These are phyloP conservation scores for Fundulus diaphanus DNA, from an alignment of 2,797 vertebrate species.

Conservation along the genomic window DNA sequence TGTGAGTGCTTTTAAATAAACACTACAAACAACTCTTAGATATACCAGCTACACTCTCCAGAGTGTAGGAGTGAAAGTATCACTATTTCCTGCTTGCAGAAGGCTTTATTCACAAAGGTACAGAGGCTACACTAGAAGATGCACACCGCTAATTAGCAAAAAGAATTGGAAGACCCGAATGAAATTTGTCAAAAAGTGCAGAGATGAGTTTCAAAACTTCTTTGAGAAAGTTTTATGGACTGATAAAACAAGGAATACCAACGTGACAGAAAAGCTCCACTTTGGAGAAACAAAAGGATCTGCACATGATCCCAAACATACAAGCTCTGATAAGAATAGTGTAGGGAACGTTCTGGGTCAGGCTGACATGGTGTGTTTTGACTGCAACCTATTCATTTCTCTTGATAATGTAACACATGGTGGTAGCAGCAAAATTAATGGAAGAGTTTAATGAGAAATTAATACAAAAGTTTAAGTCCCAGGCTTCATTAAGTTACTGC, in stretches of 20 bases:
- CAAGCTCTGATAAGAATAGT: not conserved
- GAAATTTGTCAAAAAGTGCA: not conserved
- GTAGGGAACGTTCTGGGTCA: not conserved
- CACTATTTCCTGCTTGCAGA: not conserved
- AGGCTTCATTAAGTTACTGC: not conserved
- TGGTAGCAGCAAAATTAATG: not conserved
- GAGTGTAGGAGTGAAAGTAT: too few relatives aligned
- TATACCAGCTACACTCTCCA: not conserved
- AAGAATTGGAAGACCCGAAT: not conserved
- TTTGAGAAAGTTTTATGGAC: not conserved
- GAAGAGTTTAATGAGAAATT: not conserved
- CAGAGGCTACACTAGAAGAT: not conserved
- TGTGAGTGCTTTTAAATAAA: not conserved
- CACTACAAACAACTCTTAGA: not conserved
- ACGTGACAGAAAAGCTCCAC: not conserved
- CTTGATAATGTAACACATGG: conserved; percentile 1
- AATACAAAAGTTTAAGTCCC: not conserved
- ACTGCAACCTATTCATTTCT: not conserved
- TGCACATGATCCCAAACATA: not conserved
- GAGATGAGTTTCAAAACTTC: not conserved
- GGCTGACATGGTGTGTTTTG: not conserved
- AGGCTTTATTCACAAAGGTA: conserved; percentile 8
- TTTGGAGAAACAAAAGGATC: not conserved
- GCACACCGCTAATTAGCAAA: not conserved
- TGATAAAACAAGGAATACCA: not conserved